A percentile compares a stretch with the other conserved stretches of the same genome.
Evolutionary conservation across 1,140 invertebrate genomes (phyloP).

Genomic region (Temnothorax nylanderi): DNA sequence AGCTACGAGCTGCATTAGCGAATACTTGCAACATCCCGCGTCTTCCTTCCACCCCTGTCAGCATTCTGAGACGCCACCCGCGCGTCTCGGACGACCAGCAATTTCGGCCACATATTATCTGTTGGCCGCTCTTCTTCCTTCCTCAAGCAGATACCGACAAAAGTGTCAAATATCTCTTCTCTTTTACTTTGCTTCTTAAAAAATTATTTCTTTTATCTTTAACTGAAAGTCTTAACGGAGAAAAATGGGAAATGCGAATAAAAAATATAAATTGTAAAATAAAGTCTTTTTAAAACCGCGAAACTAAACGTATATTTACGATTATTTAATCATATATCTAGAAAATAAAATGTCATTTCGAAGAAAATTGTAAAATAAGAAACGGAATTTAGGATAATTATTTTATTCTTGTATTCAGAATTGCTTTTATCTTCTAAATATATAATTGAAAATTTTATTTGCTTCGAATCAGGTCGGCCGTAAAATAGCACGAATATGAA

Average conservation of each 20-base stretch:
- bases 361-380: neutral
- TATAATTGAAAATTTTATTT: slow-evolving; percentile 3
- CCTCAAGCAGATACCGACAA: neutral
- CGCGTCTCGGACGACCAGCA: slow-evolving; percentile 57
- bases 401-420: neutral
- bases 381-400: neutral
- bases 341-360: neutral
- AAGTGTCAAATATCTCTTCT: neutral
- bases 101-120: slow-evolving; percentile 71
- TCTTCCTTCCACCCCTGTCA: slow-evolving; percentile 26
- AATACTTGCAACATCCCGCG: slow-evolving; percentile 71
- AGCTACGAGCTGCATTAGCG: slow-evolving; percentile 79
- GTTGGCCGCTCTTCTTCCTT: slow-evolving; percentile 14
- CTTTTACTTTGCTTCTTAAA: neutral
- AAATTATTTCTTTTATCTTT: neutral
- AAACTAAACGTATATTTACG: neutral
- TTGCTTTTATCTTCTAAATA: neutral
- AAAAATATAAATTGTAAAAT: too few relatives aligned
- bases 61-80: slow-evolving; percentile 73
- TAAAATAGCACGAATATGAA: neutral
- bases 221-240: neutral
- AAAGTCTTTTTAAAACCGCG: neutral
- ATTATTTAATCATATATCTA: neutral
- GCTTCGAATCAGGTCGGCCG: neutral
- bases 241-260: too few relatives aligned